Base-by-base conservation (phyloP, 35 echinoderm and acorn worm genomes). In the Ophioderma brevispina region DNA sequence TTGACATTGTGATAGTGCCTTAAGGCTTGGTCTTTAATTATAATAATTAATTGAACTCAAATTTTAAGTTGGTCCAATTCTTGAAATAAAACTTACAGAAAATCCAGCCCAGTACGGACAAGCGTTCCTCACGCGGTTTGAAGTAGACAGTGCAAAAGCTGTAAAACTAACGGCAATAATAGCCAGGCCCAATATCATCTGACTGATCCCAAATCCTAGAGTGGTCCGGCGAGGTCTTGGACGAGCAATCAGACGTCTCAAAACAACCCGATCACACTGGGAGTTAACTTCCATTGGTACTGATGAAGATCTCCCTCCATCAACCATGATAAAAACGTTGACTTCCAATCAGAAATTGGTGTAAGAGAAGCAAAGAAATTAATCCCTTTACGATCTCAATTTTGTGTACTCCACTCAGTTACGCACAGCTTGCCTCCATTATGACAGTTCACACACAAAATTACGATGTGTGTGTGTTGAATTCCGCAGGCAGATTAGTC, bases 101-200 rank as follows among this genome's bases (percentile, higher is more conserved):
- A 95, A 95, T 86, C 93, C 93, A 52, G 93, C 93, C 93, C 93
- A 95, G 55, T 95, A 95, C 49, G 93, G 93, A 59, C 93, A 95
- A 5, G 93, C 93, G 63, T 95, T 95, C 63, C 93, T 86, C 8
- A 95, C 82, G 38, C 93, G 55, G 79, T 95, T 95, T n/a, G 88
- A 91, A 83, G 93, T 95, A 30, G 93, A 95, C 31, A 95, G 59
- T 21, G 88, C 93, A 84, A 95, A 95, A 3, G 93, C 93, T 38
- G 93, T 90, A 63, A 95, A 95, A 78, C 93, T 95, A 1, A 95
- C 84, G 4, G 84, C 93, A 1, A 95, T 84, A 33, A 95, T 95
- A 39, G 85, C 81, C 1, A 95, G 84, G 14, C 93, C 93, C 13
- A 95, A 78, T 31, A 95, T 80, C 41, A 95, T 85, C 55, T 95